Percentiles rank a stretch among this genome's conserved stretches.
These are phyloP conservation scores for Rhombomys opimus DNA, from an alignment of 2,113 vertebrate genomes.

Conservation along the genomic window DNA sequence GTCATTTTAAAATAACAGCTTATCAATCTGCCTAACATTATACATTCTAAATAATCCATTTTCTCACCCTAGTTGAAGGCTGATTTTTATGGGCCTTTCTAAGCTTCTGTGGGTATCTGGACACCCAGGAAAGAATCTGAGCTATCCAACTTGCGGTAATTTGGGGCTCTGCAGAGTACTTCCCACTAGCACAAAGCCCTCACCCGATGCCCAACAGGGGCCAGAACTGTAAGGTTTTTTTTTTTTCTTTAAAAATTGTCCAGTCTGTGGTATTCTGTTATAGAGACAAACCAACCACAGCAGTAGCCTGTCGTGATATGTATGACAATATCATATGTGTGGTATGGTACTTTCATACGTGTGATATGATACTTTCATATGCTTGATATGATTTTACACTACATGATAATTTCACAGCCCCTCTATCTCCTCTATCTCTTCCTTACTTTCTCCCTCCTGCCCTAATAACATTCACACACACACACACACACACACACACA, in stretches of 20 bases:
- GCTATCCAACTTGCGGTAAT: background rate
- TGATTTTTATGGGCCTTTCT: background rate
- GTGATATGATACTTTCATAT: background rate
- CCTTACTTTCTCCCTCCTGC: background rate
- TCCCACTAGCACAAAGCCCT: background rate
- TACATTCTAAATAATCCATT: background rate
- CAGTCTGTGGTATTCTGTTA: background rate
- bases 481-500: background rate
- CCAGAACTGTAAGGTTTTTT: background rate
- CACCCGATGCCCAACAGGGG: too few species aligned
- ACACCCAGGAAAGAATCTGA: background rate
- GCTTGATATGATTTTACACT: background rate
- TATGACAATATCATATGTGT: background rate
- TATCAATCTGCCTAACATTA: background rate
- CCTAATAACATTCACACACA: background rate
- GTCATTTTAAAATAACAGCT: background rate
- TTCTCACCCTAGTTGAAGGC: background rate
- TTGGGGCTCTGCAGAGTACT: background rate
- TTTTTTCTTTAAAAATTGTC: background rate
- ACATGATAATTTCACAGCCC: background rate
- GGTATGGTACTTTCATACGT: background rate
- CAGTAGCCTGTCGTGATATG: background rate
- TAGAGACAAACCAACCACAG: background rate
- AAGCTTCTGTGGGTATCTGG: background rate
- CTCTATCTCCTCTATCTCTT: background rate